Evolutionary conservation across 2,113 vertebrate genomes (phyloP), one percentile per base, ranked within the genome.

Genomic region (Caranx ignobilis): DNA sequence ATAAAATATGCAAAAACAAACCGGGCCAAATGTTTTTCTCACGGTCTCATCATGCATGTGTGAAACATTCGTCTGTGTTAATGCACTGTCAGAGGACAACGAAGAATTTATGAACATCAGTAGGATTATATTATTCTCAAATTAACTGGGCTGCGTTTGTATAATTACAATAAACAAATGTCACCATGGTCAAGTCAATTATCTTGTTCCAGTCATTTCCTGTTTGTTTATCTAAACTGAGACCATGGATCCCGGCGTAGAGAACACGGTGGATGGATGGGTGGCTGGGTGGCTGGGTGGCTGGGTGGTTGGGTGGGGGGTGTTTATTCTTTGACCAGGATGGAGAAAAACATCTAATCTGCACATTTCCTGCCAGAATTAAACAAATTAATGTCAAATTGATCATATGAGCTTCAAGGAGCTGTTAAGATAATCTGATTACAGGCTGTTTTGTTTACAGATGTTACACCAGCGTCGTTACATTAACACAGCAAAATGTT

Each of bases 1-100:
- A 67, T 61, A n/a, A 68, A 65, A 63, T 61, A 67, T 80, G 54
- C 65, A 83, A 83, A 83, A 60, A 77, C 43, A 85, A 70, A 86
- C 37, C 15, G 12, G 73, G 48, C 2, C 50, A 69, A 83, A 87
- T 64, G 55, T 62, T 71, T 71, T 71, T 63, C 39, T 10, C 5
- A 70, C 11, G 65, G 59, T 34, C 7, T 39, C n/a, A 56, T 59
- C 34, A 45, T 47, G 71, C 71, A 31, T 71, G 47, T 34, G 70
- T 26, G 43, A 71, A 75, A 57, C 16, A 67, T 34, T n/a, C 32
- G 12, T 11, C 32, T 16, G 32, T 54, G 57, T 83, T 81, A 64
- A 71, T 39, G 11, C 2, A 66, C 35, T n/a, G 41, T 64, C 68
- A 63, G 9, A 63, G 9, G 18, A 31, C 7, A 43, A 21, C 9